A percentile compares a stretch with the other conserved stretches of the same genome.
phyloP scores from a whole-genome alignment of 2,797 vertebrate species.

The Graptemys geographica region DNA sequence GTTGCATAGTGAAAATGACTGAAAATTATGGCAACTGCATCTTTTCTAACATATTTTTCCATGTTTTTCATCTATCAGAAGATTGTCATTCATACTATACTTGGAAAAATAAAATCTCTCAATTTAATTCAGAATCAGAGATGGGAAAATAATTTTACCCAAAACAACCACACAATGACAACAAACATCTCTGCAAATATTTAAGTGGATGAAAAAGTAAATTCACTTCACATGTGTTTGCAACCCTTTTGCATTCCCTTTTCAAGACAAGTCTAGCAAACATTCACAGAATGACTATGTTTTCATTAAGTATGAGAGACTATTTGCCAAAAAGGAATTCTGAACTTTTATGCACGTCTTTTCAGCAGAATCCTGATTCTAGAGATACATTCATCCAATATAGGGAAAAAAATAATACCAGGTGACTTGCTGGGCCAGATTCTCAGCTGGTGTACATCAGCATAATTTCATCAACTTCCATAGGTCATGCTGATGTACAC shows the following conservation, averaged over 20 bases:
- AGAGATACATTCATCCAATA: not conserved
- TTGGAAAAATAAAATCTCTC: not conserved
- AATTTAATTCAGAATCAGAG: not conserved
- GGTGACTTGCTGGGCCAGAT: not conserved
- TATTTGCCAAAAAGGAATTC: not conserved
- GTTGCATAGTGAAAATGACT: not conserved
- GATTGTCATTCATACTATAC: not conserved
- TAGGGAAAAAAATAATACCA: accelerated
- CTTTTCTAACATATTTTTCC: not conserved
- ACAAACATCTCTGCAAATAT: not conserved
- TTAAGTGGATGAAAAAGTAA: not conserved
- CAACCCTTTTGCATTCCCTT: not conserved
- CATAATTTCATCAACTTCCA: not conserved
- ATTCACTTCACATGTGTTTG: not conserved
- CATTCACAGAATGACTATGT: not conserved
- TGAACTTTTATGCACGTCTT: not conserved
- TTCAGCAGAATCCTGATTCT: not conserved
- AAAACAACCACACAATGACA: not conserved
- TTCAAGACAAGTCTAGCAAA: not conserved
- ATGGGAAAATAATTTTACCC: not conserved
- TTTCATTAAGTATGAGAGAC: not conserved
- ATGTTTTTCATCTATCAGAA: not conserved
- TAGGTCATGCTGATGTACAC: not conserved
- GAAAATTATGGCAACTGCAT: not conserved
- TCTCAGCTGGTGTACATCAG: not conserved